A percentile compares a stretch with the other conserved stretches of the same genome.
Conservation (phyloP, 2,113 vertebrate species). For the Cairina moschata region DNA sequence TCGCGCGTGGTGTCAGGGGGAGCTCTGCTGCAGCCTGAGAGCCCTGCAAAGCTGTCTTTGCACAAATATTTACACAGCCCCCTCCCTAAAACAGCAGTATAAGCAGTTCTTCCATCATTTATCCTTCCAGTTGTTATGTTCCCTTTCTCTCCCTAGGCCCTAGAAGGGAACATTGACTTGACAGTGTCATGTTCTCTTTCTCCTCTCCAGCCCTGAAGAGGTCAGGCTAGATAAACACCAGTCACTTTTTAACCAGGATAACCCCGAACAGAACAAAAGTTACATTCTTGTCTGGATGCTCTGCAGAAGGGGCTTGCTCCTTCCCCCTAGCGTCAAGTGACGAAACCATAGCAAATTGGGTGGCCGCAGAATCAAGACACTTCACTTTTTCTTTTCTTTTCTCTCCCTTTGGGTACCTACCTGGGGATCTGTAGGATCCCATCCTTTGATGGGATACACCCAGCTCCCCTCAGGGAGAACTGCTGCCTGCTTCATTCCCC, state of each 20-base stretch:
- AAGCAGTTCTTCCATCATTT: conserved; percentile 60
- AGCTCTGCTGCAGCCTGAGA: conserved; percentile 48
- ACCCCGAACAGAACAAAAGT: background rate
- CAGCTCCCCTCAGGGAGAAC: background rate
- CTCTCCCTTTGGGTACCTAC: background rate
- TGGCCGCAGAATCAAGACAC: background rate
- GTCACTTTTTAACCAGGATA: background rate
- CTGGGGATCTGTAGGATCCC: background rate
- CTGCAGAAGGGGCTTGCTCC: background rate
- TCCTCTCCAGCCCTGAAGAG: background rate
- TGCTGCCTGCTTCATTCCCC: background rate
- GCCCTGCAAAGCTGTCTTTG: conserved; percentile 67
- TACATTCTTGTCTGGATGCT: background rate
- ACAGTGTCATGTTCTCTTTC: background rate
- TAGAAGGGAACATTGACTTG: background rate
- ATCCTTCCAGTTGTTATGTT: conserved; percentile 43
- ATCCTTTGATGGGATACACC: background rate
- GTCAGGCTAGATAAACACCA: background rate
- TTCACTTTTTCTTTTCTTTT: background rate
- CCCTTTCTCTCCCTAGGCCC: background rate
- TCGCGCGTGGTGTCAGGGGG: conserved; percentile 36
- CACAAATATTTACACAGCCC: conserved; percentile 71
- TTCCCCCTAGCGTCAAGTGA: background rate
- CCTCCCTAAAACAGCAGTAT: conserved; percentile 36
- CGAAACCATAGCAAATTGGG: background rate